Evolutionary conservation across 2,113 vertebrate genomes (phyloP), one percentile per base, ranked within the genome.

Genomic region (Progne subis): DNA sequence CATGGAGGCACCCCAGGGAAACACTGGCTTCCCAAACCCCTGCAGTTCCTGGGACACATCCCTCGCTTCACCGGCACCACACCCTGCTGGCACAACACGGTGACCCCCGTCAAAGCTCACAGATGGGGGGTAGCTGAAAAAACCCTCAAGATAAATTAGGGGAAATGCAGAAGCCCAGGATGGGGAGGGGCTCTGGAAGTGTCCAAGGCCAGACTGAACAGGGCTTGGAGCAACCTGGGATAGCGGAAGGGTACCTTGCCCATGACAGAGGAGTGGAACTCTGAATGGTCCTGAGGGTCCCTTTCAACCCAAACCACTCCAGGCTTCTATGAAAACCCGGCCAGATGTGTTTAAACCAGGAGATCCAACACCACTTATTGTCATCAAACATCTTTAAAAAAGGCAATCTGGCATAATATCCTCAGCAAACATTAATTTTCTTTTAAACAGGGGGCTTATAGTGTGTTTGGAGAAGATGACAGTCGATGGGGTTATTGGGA

Each of bases 41-140:
- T 0, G 21, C 12, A 1, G 43, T 6, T 26, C 23, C 69, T 4
- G 3, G 41, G 26, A 15, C 5, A 0, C 25, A 0, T 2, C 50
- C 64, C 72, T 4, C 0, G 7, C 63, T 43, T 50, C 6, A 1
- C 1, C 60, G 31, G 61, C 67, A 28, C 60, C 15, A 2, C 11
- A 23, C 69, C 50, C 61, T 14, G 52, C 52, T 3, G 39, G 74
- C 75, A 41, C 55, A 11, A 11, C 64, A 29, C 6, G 0, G 16
- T 6, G 52, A 76, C 61, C 29, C 29, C n/a, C 29, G 19, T 5
- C 49, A 31, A 1, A 47, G 41, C 19, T 79, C 49, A 20, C n/a
- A 24, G 16, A 26, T 10, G n/a, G 47, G 29, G 4, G 24, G 20
- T 0, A 17, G 41, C 24, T 29, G n/a, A 23, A 34, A 71, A 56